A percentile compares a stretch with the other conserved stretches of the same genome.
Evolutionary conservation across 2,888 invertebrate genomes (phyloP).

Genomic region (Rutpela maculata): DNA sequence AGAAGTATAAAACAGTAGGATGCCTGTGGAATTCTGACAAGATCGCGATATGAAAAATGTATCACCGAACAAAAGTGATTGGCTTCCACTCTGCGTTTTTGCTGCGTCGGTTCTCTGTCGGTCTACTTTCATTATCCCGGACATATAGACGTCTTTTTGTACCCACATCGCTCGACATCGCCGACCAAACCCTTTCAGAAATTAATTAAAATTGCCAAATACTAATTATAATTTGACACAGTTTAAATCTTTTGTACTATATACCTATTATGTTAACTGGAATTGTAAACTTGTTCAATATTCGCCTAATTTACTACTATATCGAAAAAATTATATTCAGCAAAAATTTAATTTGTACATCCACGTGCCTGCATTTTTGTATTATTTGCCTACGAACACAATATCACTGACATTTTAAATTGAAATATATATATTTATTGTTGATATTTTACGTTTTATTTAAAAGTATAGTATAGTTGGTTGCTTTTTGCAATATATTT

Average conservation of each 20-base stretch:
- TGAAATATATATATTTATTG: no score
- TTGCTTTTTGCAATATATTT: no score
- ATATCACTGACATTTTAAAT: no score
- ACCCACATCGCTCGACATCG: constrained; percentile 58
- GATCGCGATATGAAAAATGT: constrained; percentile 72
- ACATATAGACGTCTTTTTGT: constrained; percentile 64
- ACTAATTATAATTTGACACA: constrained; percentile 50
- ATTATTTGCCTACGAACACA: no score
- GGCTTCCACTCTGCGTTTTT: constrained; percentile 59
- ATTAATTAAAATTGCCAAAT: constrained; percentile 63
- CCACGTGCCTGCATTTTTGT: no score
- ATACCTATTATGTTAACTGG: neutral
- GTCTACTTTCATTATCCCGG: constrained; percentile 64
- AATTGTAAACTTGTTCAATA: neutral
- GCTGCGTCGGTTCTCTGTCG: constrained; percentile 58
- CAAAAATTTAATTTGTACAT: no score
- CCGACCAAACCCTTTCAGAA: constrained; percentile 55
- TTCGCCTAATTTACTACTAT: no score
- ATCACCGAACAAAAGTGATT: constrained; percentile 68
- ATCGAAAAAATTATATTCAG: no score
- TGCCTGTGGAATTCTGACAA: constrained; percentile 69
- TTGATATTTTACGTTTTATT: no score
- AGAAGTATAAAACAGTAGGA: constrained; percentile 66
- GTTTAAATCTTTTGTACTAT: neutral
- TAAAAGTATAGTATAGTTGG: no score